phyloP scores from a whole-genome alignment of 2,113 vertebrate genomes.

The Lethenteron reissneri region DNA sequence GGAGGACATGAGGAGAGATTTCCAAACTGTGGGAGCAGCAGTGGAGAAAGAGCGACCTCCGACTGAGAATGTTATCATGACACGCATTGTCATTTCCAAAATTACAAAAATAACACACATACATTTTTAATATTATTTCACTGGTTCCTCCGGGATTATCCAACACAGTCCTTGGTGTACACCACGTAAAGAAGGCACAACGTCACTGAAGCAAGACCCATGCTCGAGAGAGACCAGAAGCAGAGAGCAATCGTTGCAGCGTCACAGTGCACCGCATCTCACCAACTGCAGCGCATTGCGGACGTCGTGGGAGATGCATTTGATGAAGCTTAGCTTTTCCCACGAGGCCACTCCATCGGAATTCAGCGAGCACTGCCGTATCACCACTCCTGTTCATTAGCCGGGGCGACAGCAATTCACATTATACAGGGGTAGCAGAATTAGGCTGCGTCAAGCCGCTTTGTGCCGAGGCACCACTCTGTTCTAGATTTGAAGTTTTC shows the following conservation, averaged over 20 bases:
- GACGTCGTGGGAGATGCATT: constrained; percentile 1
- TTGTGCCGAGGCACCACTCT: too few species aligned
- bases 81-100: too few species aligned
- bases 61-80: too few species aligned
- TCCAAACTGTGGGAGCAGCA: too few species aligned
- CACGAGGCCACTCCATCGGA: constrained; percentile 3
- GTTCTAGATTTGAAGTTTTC: too few species aligned
- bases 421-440: too few species aligned
- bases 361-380: constrained; percentile 1
- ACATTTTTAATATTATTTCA: neutral
- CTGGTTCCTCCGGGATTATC: neutral
- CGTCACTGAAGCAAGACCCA: neutral
- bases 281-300: neutral
- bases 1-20: too few species aligned
- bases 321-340: constrained; percentile 5
- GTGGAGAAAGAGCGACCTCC: too few species aligned
- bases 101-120: neutral
- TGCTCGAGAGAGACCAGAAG: neutral
- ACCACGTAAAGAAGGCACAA: neutral
- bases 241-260: neutral
- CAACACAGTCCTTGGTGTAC: neutral
- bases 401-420: too few species aligned
- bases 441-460: too few species aligned
- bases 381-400: neutral
- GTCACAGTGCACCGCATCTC: neutral